These are phyloP conservation scores for Anniella stebbinsi DNA, from an alignment of 2,797 vertebrate species.

Conservation along the genomic window DNA sequence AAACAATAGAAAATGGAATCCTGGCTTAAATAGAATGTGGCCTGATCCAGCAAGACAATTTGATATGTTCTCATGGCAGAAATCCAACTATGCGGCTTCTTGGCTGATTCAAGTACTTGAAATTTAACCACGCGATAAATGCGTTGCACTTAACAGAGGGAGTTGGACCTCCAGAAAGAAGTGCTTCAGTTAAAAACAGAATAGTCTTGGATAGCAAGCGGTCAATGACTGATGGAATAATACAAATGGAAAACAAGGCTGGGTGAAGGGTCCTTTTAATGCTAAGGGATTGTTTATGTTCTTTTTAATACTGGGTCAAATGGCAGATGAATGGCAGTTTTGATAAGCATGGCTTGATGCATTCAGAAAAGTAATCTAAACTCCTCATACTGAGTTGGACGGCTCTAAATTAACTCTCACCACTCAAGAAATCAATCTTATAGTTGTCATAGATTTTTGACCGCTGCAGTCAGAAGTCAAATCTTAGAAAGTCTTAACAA, in stretches of 20 bases:
- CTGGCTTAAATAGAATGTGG: not conserved
- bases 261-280: not conserved
- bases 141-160: not conserved
- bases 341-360: not conserved
- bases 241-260: not conserved
- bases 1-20: not conserved
- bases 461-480: not conserved
- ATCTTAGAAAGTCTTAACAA: constrained; percentile 18
- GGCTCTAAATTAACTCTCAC: constrained; percentile 29
- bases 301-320: not conserved
- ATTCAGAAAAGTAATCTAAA: constrained; percentile 1
- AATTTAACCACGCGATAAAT: not conserved
- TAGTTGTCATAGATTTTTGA: constrained; percentile 14
- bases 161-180: not conserved
- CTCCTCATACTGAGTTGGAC: not conserved
- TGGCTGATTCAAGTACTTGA: not conserved
- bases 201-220: not conserved
- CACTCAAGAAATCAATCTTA: constrained; percentile 16
- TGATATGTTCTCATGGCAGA: too few species aligned
- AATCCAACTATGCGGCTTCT: not conserved
- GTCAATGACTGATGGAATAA: not conserved
- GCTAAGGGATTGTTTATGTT: not conserved
- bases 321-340: not conserved
- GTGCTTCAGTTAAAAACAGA: not conserved
- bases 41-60: not conserved